Evolutionary conservation across 1,140 invertebrate genomes (phyloP).

Genomic region (Drosophila busckii): DNA sequence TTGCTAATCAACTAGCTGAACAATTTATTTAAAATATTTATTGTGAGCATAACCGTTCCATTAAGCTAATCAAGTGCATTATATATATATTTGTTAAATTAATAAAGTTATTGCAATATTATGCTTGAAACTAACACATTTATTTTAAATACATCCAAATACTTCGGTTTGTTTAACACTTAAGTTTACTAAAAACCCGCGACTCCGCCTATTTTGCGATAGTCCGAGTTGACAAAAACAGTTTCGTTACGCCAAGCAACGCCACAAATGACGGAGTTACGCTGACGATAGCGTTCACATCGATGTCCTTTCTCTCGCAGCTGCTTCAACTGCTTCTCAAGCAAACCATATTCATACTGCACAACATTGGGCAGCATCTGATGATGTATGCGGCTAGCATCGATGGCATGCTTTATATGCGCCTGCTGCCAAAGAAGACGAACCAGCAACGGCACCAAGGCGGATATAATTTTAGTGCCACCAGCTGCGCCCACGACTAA

Average conservation of each 20-base stretch:
- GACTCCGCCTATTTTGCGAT: constrained; percentile 89
- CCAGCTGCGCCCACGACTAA: constrained; percentile 95
- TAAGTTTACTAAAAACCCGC: constrained; percentile 84
- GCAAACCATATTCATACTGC: constrained; percentile 84
- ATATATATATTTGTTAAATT: too few species aligned
- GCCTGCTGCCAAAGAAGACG: constrained; percentile 86
- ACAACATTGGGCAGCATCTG: constrained; percentile 93
- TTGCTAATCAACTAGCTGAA: too few species aligned
- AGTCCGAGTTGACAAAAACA: constrained; percentile 90
- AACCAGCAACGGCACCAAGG: constrained; percentile 86
- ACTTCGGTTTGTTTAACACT: too few species aligned
- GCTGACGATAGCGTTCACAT: constrained; percentile 82
- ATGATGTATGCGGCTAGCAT: constrained; percentile 93
- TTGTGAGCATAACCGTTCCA: too few species aligned
- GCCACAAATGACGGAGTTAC: constrained; percentile 87
- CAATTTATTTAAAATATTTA: too few species aligned
- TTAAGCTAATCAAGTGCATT: too few species aligned
- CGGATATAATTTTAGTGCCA: constrained; percentile 93
- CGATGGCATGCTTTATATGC: constrained; percentile 89
- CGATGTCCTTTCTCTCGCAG: constrained; percentile 85
- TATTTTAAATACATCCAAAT: too few species aligned
- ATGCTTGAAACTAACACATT: too few species aligned
- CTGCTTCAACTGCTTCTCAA: constrained; percentile 84
- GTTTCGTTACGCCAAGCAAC: constrained; percentile 81
- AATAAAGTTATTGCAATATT: too few species aligned